phyloP scores from a whole-genome alignment of 2,113 vertebrate species.

The Isichthys henryi region DNA sequence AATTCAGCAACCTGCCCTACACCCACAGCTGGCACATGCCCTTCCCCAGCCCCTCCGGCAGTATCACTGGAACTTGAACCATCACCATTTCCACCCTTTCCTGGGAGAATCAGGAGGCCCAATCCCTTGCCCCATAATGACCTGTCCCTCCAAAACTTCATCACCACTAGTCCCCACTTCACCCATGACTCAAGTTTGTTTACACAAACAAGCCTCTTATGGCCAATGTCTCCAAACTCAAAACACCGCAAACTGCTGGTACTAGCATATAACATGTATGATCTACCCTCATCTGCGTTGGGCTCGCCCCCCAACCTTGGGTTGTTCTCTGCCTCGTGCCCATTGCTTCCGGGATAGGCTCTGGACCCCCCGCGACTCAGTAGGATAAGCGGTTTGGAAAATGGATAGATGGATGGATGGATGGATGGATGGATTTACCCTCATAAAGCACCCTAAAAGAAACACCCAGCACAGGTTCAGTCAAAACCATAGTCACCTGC shows the following conservation, averaged over 20 bases:
- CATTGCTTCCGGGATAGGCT: too few species aligned
- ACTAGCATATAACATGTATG: background rate
- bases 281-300: background rate
- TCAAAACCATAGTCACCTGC: background rate
- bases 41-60: background rate
- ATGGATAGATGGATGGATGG: too few species aligned
- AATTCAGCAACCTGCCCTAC: background rate
- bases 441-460: background rate
- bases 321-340: too few species aligned
- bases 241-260: background rate
- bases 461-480: background rate
- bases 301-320: too few species aligned
- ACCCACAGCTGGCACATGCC: background rate
- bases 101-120: background rate
- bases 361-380: too few species aligned
- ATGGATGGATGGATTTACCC: too few species aligned
- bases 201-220: background rate
- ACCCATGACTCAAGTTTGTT: background rate
- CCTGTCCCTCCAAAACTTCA: background rate
- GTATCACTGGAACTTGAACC: background rate
- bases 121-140: background rate
- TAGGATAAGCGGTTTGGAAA: too few species aligned
- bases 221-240: background rate
- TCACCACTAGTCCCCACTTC: background rate
- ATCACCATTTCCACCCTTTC: background rate